A percentile compares a stretch with the other conserved stretches of the same genome.
phyloP scores from a whole-genome alignment of 2,888 invertebrate species.

The Drosophila suboccidentalis region DNA sequence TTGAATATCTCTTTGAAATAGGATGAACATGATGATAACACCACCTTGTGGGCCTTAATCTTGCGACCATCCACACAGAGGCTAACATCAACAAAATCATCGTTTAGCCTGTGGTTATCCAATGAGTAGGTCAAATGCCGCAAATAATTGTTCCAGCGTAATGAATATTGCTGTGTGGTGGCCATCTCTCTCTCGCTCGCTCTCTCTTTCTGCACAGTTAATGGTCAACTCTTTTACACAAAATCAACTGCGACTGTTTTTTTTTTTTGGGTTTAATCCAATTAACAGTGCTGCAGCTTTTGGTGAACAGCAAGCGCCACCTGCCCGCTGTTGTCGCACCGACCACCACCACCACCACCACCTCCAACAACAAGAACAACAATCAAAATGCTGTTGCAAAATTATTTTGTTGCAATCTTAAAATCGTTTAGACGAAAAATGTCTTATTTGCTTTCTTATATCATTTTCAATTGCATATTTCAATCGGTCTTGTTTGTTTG shows the following conservation, averaged over 20 bases:
- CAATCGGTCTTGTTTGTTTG: conserved; percentile 24
- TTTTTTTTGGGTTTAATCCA: conserved; percentile 41
- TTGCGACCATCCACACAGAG: conserved; percentile 94
- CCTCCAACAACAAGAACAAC: conserved; percentile 3
- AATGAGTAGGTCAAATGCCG: conserved; percentile 93
- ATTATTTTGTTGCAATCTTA: background rate
- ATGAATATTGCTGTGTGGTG: conserved; percentile 92
- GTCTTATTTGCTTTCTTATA: background rate
- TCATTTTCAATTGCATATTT: background rate
- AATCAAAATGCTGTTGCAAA: background rate
- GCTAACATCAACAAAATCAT: conserved; percentile 93
- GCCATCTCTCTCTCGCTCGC: conserved; percentile 84
- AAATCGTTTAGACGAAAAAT: background rate
- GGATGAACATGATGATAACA: conserved; percentile 93
- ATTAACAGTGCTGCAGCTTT: conserved; percentile 40
- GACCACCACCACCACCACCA: conserved; percentile 4
- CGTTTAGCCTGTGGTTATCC: conserved; percentile 89
- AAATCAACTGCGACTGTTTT: background rate
- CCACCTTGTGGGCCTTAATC: conserved; percentile 94
- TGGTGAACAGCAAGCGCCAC: conserved; percentile 39
- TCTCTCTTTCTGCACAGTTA: background rate
- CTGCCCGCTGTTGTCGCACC: conserved; percentile 28
- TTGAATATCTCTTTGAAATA: conserved; percentile 91
- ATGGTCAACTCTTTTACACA: conserved; percentile 11
- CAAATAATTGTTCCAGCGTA: conserved; percentile 95